Base-by-base conservation (phyloP, 2,113 vertebrate genomes). In the Formicarius rufipectus region DNA sequence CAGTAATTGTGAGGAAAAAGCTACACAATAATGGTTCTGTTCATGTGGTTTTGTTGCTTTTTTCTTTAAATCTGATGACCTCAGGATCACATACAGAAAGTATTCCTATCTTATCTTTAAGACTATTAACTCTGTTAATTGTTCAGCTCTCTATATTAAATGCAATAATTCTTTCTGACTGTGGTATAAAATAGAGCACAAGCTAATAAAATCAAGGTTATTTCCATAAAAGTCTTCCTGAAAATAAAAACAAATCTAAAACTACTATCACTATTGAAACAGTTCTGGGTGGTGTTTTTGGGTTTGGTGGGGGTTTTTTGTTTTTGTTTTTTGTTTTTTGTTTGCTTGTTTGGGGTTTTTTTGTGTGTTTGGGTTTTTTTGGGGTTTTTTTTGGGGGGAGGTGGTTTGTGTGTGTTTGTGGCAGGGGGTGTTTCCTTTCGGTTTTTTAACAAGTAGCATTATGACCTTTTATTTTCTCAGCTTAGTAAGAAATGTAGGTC, bases 161-260 rank as follows among this genome's bases (percentile, higher is more conserved):
- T 82, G 78, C 23, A 97, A 97, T 97, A 68, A 83, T 83, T 75
- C 75, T 64, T 91, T 96, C 85, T 92, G 58, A 95, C n/a, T 84
- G 75, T 55, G 71, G 52, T 80, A 85, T 92, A 90, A 95, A 95
- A 94, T 30, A 90, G 56, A 94, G 78, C 69, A 95, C 59, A 94
- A 93, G 87, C 92, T 94, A 95, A 96, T 96, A 98, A 97, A 97
- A 96, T 94, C 89, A 97, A 96, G 97, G 96, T 93, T 97, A 84
- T 83, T 95, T 91, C 77, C 81, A 84, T 87, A 84, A 86, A 93
- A 35, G 47, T 44, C 45, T 71, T 96, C 45, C 37, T 83, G 75
- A 85, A 96, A 93, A 95, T n/a, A 73, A 76, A 94, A 93, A 71
- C 14, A 85, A 84, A 82, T 69, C 53, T 89, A 20, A 75, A 84